Percentiles rank a stretch among this genome's conserved stretches.
phyloP scores from a whole-genome alignment of 2,888 invertebrate genomes.

The Drosophila anceps region DNA sequence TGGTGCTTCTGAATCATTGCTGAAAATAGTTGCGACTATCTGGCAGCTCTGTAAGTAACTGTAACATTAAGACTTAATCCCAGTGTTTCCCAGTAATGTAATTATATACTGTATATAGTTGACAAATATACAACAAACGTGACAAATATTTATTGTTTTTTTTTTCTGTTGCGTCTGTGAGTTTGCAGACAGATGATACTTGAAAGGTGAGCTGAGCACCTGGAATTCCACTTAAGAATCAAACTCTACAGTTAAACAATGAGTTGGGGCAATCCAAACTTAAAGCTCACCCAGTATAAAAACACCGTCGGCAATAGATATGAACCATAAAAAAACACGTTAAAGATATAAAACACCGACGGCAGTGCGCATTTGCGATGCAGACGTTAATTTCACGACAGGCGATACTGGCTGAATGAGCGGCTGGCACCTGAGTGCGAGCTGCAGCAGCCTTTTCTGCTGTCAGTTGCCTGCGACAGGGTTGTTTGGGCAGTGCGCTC shows the following conservation, averaged over 20 bases:
- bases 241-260: too few species aligned
- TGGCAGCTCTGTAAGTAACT: not conserved
- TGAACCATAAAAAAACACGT: not conserved
- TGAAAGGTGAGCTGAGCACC: not conserved
- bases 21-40: not conserved
- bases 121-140: not conserved
- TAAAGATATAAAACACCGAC: slow-evolving; percentile 15
- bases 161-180: too few species aligned
- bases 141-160: not conserved
- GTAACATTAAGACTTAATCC: not conserved
- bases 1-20: not conserved
- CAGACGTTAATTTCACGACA: slow-evolving; percentile 18
- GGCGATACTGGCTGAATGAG: slow-evolving; percentile 27
- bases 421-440: slow-evolving; percentile 9
- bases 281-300: not conserved
- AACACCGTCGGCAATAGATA: slow-evolving; percentile 17
- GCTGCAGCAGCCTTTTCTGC: not conserved
- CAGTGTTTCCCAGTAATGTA: not conserved
- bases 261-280: not conserved
- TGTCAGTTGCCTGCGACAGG: slow-evolving; percentile 13
- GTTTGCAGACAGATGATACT: not conserved
- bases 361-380: slow-evolving; percentile 10
- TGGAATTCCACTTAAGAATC: too few species aligned
- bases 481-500: slow-evolving; percentile 15
- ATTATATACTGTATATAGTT: not conserved